phyloP scores from a whole-genome alignment of 2,888 invertebrate genomes.

The Omphaloscelis lunosa region DNA sequence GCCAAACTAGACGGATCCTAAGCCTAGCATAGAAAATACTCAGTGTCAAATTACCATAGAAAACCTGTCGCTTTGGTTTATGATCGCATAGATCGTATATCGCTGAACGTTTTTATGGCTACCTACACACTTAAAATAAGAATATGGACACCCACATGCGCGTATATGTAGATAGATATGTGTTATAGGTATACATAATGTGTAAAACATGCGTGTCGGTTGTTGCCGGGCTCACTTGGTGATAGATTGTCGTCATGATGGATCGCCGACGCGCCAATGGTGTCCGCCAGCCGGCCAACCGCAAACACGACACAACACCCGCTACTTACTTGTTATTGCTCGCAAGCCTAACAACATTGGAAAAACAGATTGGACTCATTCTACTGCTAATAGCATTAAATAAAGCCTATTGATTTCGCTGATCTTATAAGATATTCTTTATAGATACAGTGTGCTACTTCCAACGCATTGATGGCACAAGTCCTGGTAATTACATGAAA shows the following conservation, averaged over 20 bases:
- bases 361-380: slow-evolving; percentile 52
- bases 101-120: slow-evolving; percentile 63
- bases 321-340: slow-evolving; percentile 69
- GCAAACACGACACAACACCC: slow-evolving; percentile 75
- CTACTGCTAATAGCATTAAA: slow-evolving; percentile 28
- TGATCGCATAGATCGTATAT: slow-evolving; percentile 63
- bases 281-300: slow-evolving; percentile 71
- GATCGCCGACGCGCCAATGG: slow-evolving; percentile 77
- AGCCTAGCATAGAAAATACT: slow-evolving; percentile 60
- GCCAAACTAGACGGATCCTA: slow-evolving; percentile 57
- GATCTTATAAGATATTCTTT: slow-evolving; percentile 7
- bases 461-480: slow-evolving; percentile 22
- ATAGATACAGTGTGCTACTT: slow-evolving; percentile 22
- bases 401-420: slow-evolving; percentile 36
- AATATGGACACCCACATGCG: slow-evolving; percentile 55
- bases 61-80: slow-evolving; percentile 64
- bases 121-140: slow-evolving; percentile 51
- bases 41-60: slow-evolving; percentile 67
- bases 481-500: slow-evolving; percentile 63
- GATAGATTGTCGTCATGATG: slow-evolving; percentile 85
- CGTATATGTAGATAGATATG: slow-evolving; percentile 42
- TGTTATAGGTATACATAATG: slow-evolving; percentile 43
- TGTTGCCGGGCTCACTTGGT: slow-evolving; percentile 68
- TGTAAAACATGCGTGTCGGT: slow-evolving; percentile 69
- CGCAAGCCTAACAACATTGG: slow-evolving; percentile 58